phyloP scores from a whole-genome alignment of 2,888 invertebrate species.

The Clusia tigrina region DNA sequence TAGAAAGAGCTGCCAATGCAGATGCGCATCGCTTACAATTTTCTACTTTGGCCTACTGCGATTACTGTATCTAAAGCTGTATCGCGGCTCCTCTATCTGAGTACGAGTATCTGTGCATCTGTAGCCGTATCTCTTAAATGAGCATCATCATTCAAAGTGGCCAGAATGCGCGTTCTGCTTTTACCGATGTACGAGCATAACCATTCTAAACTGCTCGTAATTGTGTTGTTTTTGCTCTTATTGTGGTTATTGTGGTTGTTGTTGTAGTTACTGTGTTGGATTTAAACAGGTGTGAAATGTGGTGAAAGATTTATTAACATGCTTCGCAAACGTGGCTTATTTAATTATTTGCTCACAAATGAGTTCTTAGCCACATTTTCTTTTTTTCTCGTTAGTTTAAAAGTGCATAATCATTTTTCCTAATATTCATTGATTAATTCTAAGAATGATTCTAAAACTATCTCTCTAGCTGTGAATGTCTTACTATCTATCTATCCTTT shows the following conservation, averaged over 20 bases:
- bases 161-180: background rate
- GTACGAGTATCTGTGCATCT: no score
- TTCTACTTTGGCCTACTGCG: slow-evolving; percentile 1
- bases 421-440: no score
- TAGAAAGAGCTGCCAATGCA: no score
- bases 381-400: background rate
- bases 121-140: background rate
- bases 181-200: no score
- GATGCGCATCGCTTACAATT: no score
- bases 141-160: no score
- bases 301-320: no score
- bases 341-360: background rate
- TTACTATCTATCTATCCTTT: no score
- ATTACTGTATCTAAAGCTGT: background rate
- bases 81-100: background rate
- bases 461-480: no score
- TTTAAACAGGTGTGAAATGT: background rate
- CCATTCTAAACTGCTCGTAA: background rate
- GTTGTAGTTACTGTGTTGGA: background rate
- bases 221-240: background rate
- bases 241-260: background rate
- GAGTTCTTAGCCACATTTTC: background rate
- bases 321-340: background rate
- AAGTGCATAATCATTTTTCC: no score
- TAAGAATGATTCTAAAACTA: no score